Conservation (phyloP, 2,797 vertebrate genomes). For the Thaleichthys pacificus region DNA sequence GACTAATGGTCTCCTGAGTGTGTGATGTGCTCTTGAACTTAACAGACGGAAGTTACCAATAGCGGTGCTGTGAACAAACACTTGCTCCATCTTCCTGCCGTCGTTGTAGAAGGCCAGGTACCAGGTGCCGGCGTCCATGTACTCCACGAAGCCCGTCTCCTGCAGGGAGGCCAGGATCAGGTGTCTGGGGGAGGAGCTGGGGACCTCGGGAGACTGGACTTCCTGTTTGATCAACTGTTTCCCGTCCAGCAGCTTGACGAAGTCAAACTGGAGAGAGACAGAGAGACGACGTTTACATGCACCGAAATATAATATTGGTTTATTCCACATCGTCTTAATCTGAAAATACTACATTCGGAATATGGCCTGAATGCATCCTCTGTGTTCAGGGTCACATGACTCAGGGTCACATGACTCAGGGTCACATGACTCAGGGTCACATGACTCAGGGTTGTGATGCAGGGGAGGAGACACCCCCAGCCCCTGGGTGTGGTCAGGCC, state of each 20-base stretch:
- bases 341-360: too few relatives aligned
- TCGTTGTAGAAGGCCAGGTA: constrained; percentile 89
- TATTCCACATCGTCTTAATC: too few relatives aligned
- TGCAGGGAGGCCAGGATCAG: constrained; percentile 81
- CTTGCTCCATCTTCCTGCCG: constrained; percentile 86
- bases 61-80: constrained; percentile 82
- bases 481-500: too few relatives aligned
- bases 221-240: constrained; percentile 85
- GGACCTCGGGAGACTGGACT: constrained; percentile 71
- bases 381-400: too few relatives aligned
- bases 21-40: not conserved
- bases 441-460: too few relatives aligned
- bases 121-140: constrained; percentile 87
- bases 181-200: constrained; percentile 74
- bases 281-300: not conserved
- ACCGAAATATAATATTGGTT: too few relatives aligned
- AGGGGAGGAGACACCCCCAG: too few relatives aligned
- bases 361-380: too few relatives aligned
- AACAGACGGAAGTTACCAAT: constrained; percentile 70
- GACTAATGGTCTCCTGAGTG: not conserved
- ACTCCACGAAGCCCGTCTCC: constrained; percentile 87
- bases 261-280: constrained; percentile 77
- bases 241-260: constrained; percentile 88
- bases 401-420: too few relatives aligned
- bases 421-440: too few relatives aligned